These are phyloP conservation scores for Gobiocypris rarus DNA, from an alignment of 2,113 vertebrate genomes.

Conservation along the genomic window DNA sequence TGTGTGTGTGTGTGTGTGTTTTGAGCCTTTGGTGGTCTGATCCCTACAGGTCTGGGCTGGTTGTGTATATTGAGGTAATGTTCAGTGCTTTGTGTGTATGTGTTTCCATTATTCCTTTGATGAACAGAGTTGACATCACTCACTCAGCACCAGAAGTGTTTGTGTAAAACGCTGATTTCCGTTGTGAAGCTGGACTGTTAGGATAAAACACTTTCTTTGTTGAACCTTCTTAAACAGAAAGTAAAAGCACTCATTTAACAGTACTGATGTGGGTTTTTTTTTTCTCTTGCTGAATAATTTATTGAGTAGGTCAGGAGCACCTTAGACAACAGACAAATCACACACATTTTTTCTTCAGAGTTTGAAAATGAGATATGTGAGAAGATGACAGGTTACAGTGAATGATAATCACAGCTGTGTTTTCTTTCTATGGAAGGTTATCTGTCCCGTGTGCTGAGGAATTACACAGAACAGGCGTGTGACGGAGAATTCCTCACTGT, in stretches of 20 bases:
- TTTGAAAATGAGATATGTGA: not conserved
- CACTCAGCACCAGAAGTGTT: not conserved
- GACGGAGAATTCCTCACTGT: slow-evolving; percentile 86
- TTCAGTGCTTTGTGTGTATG: slow-evolving; percentile 1
- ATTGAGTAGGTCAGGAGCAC: too few species aligned
- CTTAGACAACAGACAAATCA: not conserved
- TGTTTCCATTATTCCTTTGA: slow-evolving; percentile 14
- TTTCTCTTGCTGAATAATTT: not conserved
- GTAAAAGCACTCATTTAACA: not conserved
- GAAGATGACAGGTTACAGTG: not conserved
- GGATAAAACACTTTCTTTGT: slow-evolving; percentile 4
- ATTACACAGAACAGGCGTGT: slow-evolving; percentile 87
- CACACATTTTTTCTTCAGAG: not conserved
- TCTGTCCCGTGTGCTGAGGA: slow-evolving; percentile 83
- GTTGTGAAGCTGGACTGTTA: not conserved
- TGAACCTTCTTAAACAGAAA: slow-evolving; percentile 11
- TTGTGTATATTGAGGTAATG: slow-evolving; percentile 18
- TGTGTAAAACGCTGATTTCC: slow-evolving; percentile 3
- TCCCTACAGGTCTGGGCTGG: slow-evolving; percentile 6
- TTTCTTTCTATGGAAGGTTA: slow-evolving; percentile 74
- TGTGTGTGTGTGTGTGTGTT: slow-evolving; percentile 14
- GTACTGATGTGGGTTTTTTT: not conserved
- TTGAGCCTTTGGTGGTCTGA: slow-evolving; percentile 20
- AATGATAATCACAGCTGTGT: not conserved
- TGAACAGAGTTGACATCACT: slow-evolving; percentile 19